phyloP scores from a whole-genome alignment of 1,140 invertebrate genomes.

The Drosophila albomicans region DNA sequence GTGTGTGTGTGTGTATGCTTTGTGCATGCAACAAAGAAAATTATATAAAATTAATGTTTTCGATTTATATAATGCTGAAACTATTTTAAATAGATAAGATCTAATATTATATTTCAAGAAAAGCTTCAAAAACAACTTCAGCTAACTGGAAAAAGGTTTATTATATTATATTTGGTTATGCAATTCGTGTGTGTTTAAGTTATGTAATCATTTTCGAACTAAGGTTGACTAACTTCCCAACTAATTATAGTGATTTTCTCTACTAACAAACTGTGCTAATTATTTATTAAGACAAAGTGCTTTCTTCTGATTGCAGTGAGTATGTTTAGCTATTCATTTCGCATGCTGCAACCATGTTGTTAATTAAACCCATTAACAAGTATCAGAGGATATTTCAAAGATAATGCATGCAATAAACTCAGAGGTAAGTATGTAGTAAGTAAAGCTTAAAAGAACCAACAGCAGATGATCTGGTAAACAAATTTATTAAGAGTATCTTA shows the following conservation, averaged over 20 bases:
- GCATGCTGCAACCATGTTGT: slow-evolving; percentile 12
- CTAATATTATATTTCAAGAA: background rate
- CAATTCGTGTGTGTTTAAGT: background rate
- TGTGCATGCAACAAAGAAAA: background rate
- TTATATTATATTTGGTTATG: background rate
- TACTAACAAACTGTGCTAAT: background rate
- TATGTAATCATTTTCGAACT: background rate
- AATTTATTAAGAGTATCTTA: background rate
- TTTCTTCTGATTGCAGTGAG: slow-evolving; percentile 9
- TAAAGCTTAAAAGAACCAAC: background rate
- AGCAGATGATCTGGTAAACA: background rate
- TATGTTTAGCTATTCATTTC: slow-evolving; percentile 14
- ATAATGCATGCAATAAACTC: background rate
- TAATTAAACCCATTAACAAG: slow-evolving; percentile 11
- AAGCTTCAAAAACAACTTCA: background rate
- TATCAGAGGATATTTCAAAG: slow-evolving; percentile 6
- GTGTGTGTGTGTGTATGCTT: background rate
- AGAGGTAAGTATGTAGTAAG: background rate
- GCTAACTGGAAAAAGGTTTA: background rate
- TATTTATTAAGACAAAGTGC: no score
- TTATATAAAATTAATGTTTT: background rate
- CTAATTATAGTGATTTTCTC: background rate
- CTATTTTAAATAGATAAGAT: background rate
- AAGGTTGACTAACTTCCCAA: background rate
- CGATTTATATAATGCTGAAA: background rate